Conservation (phyloP, 2,113 vertebrate genomes). For the Brachionichthys hirsutus region DNA sequence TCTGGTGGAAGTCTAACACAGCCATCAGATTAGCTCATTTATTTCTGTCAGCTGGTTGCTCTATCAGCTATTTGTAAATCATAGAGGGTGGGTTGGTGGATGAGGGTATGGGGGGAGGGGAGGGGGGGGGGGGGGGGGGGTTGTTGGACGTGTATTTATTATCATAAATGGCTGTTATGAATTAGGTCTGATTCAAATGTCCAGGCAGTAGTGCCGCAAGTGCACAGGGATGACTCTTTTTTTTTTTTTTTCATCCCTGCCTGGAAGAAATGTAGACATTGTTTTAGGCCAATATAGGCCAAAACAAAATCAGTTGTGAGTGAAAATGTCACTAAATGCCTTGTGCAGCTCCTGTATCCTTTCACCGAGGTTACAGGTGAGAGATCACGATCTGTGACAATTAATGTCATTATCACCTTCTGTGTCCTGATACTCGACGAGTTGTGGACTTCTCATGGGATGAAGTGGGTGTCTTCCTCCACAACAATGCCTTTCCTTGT, state of each 20-base stretch:
- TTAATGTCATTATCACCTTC: slow-evolving; percentile 72
- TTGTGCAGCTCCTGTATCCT: too few relatives aligned
- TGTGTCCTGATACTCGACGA: slow-evolving; percentile 77
- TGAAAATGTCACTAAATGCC: too few relatives aligned
- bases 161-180: slow-evolving; percentile 77
- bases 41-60: slow-evolving; percentile 76
- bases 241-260: slow-evolving; percentile 15
- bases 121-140: slow-evolving; percentile 43
- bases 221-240: slow-evolving; percentile 46
- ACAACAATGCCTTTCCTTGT: slow-evolving; percentile 4
- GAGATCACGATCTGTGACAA: background rate
- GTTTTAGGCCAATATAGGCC: too few relatives aligned
- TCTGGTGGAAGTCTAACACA: slow-evolving; percentile 76
- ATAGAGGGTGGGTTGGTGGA: slow-evolving; percentile 52
- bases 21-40: slow-evolving; percentile 79
- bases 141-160: slow-evolving; percentile 75
- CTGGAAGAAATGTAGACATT: slow-evolving; percentile 53
- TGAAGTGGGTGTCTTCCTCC: slow-evolving; percentile 76
- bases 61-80: slow-evolving; percentile 79
- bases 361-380: too few relatives aligned
- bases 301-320: too few relatives aligned
- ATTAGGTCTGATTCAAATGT: slow-evolving; percentile 67
- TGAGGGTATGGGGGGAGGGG: slow-evolving; percentile 22
- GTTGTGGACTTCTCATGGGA: slow-evolving; percentile 80
- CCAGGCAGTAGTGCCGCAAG: slow-evolving; percentile 59